Base-by-base conservation (phyloP, 2,113 vertebrate genomes). In the Crypturellus undulatus region DNA sequence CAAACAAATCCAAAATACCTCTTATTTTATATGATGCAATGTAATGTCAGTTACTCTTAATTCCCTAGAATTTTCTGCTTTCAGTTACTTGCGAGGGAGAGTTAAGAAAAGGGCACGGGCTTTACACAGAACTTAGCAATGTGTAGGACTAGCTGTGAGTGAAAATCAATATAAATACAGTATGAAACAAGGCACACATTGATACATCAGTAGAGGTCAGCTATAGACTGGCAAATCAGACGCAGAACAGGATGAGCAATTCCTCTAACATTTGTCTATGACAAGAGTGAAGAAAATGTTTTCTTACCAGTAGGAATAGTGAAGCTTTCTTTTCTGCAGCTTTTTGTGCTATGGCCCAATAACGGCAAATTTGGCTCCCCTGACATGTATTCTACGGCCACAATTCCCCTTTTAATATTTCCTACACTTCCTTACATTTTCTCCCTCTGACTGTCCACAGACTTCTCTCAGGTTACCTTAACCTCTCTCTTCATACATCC, bases 161-260 rank as follows among this genome's bases (percentile, higher is more conserved):
- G 67, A 73, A 93, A 95, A 93, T 95, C 82, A 34, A 82, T 93
- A 89, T 59, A 93, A 93, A 82, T 79, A 63, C n/a, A 69, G 16
- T 79, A 79, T 54, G 78, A 83, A 89, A 79, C 62, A 89, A 91
- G 54, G 58, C 25, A 79, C 49, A 65, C 5, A 18, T 6, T 81
- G 60, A 36, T 72, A 72, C n/a, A 51, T 52, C 43, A 58, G 20
- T 45, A 91, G 78, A 87, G 84, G 87, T 94, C 62, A 65, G 43
- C 34, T 76, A 32, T 36, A 75, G 34, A 58, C 38, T 92, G 75
- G 40, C 15, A 89, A 92, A 93, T 84, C 43, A 84, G 58, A 79
- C 43, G 65, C 81, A 32, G 3, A 72, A 77, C n/a, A 81, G 42
- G 70, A 71, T 72, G 47, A 84, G 13, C 17, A 84, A 34, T 76